A percentile compares a stretch with the other conserved stretches of the same genome.
phyloP scores from a whole-genome alignment of 2,888 invertebrate species.

The Zele albiditarsus region DNA sequence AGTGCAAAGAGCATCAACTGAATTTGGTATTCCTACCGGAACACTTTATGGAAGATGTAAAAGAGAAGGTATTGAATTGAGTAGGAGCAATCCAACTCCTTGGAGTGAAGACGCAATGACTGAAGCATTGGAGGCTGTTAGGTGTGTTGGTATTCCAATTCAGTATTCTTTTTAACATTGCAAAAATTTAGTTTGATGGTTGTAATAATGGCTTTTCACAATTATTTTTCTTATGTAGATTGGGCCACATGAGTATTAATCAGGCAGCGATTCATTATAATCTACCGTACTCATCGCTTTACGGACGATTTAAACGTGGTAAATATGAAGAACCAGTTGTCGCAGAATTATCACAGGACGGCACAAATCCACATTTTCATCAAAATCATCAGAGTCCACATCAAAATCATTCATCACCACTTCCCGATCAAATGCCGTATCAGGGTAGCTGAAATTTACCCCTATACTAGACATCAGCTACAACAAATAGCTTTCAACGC shows the following conservation, averaged over 20 bases:
- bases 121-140: constrained; percentile 90
- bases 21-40: constrained; percentile 91
- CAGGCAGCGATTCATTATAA: constrained; percentile 95
- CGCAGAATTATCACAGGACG: constrained; percentile 70
- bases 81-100: constrained; percentile 91
- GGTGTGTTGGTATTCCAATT: constrained; percentile 74
- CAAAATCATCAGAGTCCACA: constrained; percentile 71
- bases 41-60: constrained; percentile 92
- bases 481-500: constrained; percentile 40
- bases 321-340: constrained; percentile 80
- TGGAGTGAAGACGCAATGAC: constrained; percentile 97
- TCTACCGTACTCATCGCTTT: constrained; percentile 90
- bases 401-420: constrained; percentile 70
- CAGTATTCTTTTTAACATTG: constrained; percentile 12
- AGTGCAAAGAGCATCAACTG: constrained; percentile 89
- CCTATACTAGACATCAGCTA: constrained; percentile 65
- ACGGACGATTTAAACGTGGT: constrained; percentile 90
- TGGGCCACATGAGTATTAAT: constrained; percentile 94
- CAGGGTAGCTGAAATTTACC: constrained; percentile 73
- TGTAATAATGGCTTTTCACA: constrained; percentile 35
- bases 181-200: not conserved
- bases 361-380: constrained; percentile 69
- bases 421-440: constrained; percentile 72
- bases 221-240: constrained; percentile 73
- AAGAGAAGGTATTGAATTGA: constrained; percentile 90